Evolutionary conservation across 2,888 invertebrate species (phyloP), one percentile per base, ranked within the genome.

Genomic region (Synergus japonicus): DNA sequence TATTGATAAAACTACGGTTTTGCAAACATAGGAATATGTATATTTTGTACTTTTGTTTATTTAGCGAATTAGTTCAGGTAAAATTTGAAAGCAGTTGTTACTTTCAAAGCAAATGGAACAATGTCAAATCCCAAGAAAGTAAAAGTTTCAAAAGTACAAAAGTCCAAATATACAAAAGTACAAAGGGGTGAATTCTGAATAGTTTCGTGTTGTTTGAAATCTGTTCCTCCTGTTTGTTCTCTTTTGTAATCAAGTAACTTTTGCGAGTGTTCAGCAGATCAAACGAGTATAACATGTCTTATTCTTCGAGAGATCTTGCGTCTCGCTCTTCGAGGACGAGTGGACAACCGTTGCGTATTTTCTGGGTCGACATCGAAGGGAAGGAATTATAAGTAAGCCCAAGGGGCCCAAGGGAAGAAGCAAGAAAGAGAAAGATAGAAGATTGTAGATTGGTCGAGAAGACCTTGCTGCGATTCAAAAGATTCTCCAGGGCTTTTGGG

Each of bases 401-500:
- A 60, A 76, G 79, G 78, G 82, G 86, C 84, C 85, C 82, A 60
- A 76, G 79, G 78, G 82, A 86, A 82, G 82, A 83, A 83, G 78
- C 65, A 76, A 54, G 44, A 73, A 29, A 69, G 64, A 63, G 18
- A 54, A n/a, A 8, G 76, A 79, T 49, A 65, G 73, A 79, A 37
- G 15, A 76, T 7, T 37, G 49, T 13, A 60, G 76, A 54, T 18
- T 22, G 63, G 58, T 78, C 82, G 76, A 66, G 83, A 82, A 83
- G 82, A 82, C 79, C 84, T 79, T 83, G 86, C 82, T 58, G 84
- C 85, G 87, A 88, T 88, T 89, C 87, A 88, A 89, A 89, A 88
- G 88, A 89, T 89, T 86, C 89, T 85, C 83, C 82, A 84, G 83
- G 84, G 86, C 86, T 85, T 88, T 87, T 85, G 84, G 85, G 86